These are phyloP conservation scores for Saxidomus purpurata DNA, from an alignment of 1,140 invertebrate species.

Conservation along the genomic window DNA sequence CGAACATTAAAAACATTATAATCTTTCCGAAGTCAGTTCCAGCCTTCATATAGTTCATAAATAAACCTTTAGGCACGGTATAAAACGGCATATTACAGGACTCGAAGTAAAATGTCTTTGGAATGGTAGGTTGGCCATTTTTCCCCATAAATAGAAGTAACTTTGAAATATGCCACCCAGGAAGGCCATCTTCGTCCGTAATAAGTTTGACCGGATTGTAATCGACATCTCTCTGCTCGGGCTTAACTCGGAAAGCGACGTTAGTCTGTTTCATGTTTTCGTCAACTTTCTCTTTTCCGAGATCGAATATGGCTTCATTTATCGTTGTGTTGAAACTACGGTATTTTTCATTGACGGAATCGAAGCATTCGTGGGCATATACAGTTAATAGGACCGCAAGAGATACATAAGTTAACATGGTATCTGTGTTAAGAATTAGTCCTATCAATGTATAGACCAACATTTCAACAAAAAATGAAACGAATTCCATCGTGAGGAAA, in stretches of 20 bases:
- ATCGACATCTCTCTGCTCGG: neutral
- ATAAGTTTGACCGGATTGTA: neutral
- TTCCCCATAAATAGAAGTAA: conserved; percentile 53
- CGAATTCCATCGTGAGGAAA: conserved; percentile 67
- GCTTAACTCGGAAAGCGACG: conserved; percentile 64
- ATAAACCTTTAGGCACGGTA: conserved; percentile 31
- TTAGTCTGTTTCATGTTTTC: conserved; percentile 70
- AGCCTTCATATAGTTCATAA: conserved; percentile 19
- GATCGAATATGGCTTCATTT: conserved; percentile 27
- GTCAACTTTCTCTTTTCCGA: conserved; percentile 66
- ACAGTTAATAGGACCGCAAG: conserved; percentile 67
- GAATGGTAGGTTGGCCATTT: conserved; percentile 51
- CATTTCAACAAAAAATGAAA: conserved; percentile 71
- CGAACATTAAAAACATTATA: conserved; percentile 61
- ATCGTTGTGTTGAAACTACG: conserved; percentile 71
- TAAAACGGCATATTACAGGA: conserved; percentile 50
- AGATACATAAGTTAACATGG: conserved; percentile 62
- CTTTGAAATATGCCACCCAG: conserved; percentile 4
- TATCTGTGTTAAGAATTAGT: conserved; percentile 69
- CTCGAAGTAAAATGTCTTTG: conserved; percentile 53
- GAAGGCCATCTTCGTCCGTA: neutral
- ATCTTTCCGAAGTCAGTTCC: conserved; percentile 37
- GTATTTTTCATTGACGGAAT: conserved; percentile 68
- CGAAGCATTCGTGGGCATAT: conserved; percentile 69
- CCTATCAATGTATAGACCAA: conserved; percentile 73